Base-by-base conservation (phyloP, 1,140 invertebrate genomes). In the Brachionus plicatilis region DNA sequence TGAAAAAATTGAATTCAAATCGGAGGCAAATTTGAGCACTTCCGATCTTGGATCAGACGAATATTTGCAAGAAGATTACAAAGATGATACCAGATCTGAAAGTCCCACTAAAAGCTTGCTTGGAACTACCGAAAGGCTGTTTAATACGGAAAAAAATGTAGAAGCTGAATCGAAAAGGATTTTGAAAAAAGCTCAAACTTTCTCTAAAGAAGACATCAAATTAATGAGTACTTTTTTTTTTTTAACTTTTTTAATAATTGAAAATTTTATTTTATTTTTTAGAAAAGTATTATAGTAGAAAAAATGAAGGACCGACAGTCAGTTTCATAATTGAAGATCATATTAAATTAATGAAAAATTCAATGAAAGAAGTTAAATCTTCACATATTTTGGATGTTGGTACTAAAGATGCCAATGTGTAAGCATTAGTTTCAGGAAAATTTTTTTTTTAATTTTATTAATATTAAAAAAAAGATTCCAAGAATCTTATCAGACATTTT, bases 321-420 rank as follows among this genome's bases (percentile, higher is more conserved):
- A 86, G 87, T 29, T 53, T 76, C 24, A 86, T 89, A 66, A 87
- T 90, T 17, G 85, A 86, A 24, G 85, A 88, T 9, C 87, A 88
- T 72, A 75, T 89, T 0, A 82, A 86, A 8, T 86, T 86, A 50
- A 88, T 89, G 87, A 88, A 85, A 33, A 83, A 86, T 33, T 83
- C 85, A 17, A 87, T 90, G 87, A 86, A 85, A 65, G 86, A 86
- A 41, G 87, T 89, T 47, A 88, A 87, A 12, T 88, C 88, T 20
- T 88, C 88, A 84, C 88, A 87, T 7, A 88, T 89, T 87, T 86
- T 90, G 27, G 88, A 90, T 87, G 89, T 90, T 8, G 89, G 89
- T 84, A 89, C 88, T 7, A 89, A 90, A 88, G 88, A 89, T 82
- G 85, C 83, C 41, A 37, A 60, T 53, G 72, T 41, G 83, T 45